Evolutionary conservation across 2,113 vertebrate species (phyloP).

Genomic region (Crotalus helleri): DNA sequence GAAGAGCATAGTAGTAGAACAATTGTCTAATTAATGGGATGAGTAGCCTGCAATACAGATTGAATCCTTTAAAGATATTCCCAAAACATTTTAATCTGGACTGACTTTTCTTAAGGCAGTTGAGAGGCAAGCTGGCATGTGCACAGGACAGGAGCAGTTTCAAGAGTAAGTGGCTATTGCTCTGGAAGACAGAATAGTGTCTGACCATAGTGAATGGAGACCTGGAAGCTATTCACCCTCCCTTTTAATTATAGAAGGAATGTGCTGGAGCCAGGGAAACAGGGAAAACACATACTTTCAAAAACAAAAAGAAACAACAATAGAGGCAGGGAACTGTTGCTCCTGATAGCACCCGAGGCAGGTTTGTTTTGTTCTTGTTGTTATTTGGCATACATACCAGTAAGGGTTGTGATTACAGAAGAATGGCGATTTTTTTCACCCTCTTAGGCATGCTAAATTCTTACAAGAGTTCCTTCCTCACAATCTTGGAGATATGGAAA

Average conservation of each 20-base stretch:
- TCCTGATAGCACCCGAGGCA: not conserved
- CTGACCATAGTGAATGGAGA: not conserved
- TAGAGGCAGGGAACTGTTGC: not conserved
- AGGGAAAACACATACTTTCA: not conserved
- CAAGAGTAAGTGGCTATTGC: not conserved
- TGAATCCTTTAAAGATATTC: not conserved
- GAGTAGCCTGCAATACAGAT: not conserved
- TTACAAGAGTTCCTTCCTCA: not conserved
- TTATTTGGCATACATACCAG: not conserved
- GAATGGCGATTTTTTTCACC: not conserved
- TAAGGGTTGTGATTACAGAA: not conserved
- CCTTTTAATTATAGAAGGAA: not conserved
- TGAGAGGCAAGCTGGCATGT: not conserved
- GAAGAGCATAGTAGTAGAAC: not conserved
- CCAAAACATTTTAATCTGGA: not conserved
- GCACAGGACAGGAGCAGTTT: not conserved
- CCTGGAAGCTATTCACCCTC: not conserved
- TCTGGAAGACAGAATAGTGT: not conserved
- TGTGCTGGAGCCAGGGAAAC: not conserved
- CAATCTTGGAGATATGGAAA: not conserved
- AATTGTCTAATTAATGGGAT: not conserved
- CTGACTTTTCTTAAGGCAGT: not conserved
- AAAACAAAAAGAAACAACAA: not conserved
- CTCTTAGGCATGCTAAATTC: not conserved
- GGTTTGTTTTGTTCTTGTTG: not conserved